Percentiles rank a stretch among this genome's conserved stretches.
Evolutionary conservation across 2,113 vertebrate species (phyloP).

Genomic region (Zingel zingel): DNA sequence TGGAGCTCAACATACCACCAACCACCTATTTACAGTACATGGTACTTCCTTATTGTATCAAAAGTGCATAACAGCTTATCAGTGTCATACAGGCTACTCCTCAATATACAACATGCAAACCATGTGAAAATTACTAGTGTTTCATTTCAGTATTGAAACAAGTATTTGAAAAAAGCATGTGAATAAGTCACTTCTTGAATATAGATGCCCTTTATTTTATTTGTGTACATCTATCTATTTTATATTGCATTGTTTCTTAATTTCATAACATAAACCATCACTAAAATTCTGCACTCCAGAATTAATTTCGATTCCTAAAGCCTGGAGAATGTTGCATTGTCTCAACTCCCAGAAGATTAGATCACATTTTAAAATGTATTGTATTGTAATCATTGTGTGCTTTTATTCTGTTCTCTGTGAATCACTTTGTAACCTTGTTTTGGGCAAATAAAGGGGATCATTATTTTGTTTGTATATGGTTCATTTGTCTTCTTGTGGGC

Average conservation of each 20-base stretch:
- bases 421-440: not conserved
- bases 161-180: not conserved
- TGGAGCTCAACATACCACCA: not conserved
- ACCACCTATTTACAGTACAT: not conserved
- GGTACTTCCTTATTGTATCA: not conserved
- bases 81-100: not conserved
- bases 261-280: not conserved
- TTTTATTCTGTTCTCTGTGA: not conserved
- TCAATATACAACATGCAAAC: not conserved
- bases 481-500: not conserved
- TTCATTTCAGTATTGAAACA: no score
- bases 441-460: not conserved
- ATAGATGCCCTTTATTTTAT: not conserved
- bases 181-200: not conserved
- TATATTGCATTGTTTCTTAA: not conserved
- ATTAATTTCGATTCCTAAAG: no score
- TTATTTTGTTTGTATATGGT: not conserved
- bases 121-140: not conserved
- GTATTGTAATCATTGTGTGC: not conserved
- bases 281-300: not conserved
- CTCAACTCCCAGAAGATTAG: not conserved
- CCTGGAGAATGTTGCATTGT: not conserved
- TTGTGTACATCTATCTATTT: constrained; percentile 3
- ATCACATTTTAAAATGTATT: not conserved
- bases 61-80: not conserved